These are phyloP conservation scores for Drosophila ambigua DNA, from an alignment of 1,140 invertebrate species.

Conservation along the genomic window DNA sequence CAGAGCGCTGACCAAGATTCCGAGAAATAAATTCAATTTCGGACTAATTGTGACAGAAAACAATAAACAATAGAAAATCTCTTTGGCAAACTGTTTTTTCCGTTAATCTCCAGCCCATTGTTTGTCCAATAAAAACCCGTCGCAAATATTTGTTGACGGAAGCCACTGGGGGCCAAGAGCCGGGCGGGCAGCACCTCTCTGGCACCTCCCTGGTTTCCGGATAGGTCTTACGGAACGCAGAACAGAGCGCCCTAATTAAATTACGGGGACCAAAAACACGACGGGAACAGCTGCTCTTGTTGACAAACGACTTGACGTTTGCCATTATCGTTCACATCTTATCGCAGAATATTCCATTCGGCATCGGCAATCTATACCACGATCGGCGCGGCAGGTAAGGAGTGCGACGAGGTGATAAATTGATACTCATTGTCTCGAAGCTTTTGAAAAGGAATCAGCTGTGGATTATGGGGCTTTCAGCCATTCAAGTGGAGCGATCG, in stretches of 20 bases:
- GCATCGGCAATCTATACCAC: constrained; percentile 29
- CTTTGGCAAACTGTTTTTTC: constrained; percentile 72
- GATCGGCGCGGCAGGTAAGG: constrained; percentile 3
- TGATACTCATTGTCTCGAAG: constrained; percentile 7
- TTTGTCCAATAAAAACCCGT: constrained; percentile 53
- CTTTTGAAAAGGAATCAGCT: constrained; percentile 27
- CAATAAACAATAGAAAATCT: constrained; percentile 49
- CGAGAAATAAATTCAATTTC: constrained; percentile 43
- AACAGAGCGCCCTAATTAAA: constrained; percentile 61
- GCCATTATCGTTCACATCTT: constrained; percentile 72
- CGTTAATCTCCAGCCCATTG: constrained; percentile 49
- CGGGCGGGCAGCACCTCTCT: constrained; percentile 34
- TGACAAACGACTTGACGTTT: constrained; percentile 39
- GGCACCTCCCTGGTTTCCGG: constrained; percentile 54
- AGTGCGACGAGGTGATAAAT: not conserved
- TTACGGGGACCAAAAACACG: constrained; percentile 36
- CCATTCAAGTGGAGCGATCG: constrained; percentile 8
- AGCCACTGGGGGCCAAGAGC: constrained; percentile 39
- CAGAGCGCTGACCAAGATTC: constrained; percentile 26
- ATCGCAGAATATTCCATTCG: constrained; percentile 51
- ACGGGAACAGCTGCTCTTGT: constrained; percentile 51
- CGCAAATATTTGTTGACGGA: constrained; percentile 69
- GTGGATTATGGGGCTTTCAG: constrained; percentile 18
- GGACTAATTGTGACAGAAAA: constrained; percentile 34
- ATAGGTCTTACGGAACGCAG: constrained; percentile 4